Evolutionary conservation across 2,113 vertebrate genomes (phyloP).

Genomic region (Dipodomys stephensi): DNA sequence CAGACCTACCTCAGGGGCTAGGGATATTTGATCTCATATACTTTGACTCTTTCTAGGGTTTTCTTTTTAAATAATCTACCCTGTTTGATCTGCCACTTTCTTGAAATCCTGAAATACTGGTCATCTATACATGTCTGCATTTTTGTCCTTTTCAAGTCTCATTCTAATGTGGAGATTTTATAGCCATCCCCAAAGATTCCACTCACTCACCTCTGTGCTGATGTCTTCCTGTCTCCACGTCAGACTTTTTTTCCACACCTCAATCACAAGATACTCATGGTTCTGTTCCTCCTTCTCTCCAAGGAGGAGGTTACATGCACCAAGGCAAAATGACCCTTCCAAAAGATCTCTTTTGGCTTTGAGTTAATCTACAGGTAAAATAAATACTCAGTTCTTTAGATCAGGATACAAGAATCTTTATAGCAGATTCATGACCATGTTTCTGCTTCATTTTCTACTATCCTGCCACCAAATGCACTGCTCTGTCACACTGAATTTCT

Average conservation of each 20-base stretch:
- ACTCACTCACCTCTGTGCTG: neutral
- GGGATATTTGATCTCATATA: neutral
- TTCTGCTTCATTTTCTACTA: neutral
- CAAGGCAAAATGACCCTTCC: neutral
- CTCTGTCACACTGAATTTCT: neutral
- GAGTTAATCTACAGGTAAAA: neutral
- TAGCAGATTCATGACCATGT: neutral
- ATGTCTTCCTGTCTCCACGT: neutral
- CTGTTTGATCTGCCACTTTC: neutral
- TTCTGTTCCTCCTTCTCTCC: neutral
- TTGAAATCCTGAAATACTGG: neutral
- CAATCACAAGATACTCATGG: neutral
- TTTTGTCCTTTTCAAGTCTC: conserved; percentile 3
- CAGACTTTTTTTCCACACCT: neutral
- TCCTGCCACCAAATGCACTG: neutral
- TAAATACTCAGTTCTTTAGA: neutral
- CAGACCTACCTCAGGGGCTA: neutral
- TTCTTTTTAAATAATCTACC: neutral
- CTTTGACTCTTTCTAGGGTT: neutral
- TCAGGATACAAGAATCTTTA: neutral
- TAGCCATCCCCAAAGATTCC: neutral
- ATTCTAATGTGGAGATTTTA: neutral
- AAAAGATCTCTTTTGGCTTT: neutral
- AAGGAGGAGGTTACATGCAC: neutral
- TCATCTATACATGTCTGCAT: neutral